phyloP scores from a whole-genome alignment of 2,113 vertebrate species.

The Dasyurus viverrinus region DNA sequence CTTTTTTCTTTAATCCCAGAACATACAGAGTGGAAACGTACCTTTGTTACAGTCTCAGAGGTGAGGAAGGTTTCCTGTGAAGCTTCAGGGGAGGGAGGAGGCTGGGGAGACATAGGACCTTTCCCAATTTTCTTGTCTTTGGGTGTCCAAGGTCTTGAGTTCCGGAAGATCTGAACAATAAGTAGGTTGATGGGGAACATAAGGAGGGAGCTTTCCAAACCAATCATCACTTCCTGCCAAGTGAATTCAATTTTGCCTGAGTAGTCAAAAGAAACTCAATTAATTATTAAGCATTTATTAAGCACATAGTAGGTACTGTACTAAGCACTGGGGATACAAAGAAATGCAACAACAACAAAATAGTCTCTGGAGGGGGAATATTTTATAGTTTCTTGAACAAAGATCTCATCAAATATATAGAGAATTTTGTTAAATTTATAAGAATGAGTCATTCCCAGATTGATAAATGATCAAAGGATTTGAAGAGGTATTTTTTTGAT shows the following conservation, averaged over 20 bases:
- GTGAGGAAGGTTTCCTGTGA: conserved; percentile 84
- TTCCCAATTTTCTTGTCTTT: conserved; percentile 81
- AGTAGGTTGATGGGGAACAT: conserved; percentile 98
- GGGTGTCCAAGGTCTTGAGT: conserved; percentile 80
- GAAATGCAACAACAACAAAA: neutral
- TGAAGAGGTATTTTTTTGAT: too few relatives aligned
- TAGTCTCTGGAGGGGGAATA: too few relatives aligned
- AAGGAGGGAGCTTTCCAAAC: conserved; percentile 95
- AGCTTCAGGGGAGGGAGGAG: conserved; percentile 69
- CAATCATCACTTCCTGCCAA: conserved; percentile 97
- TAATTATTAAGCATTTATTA: neutral
- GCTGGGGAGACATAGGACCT: conserved; percentile 80
- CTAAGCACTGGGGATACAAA: neutral
- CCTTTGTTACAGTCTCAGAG: conserved; percentile 91
- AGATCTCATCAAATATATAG: too few relatives aligned
- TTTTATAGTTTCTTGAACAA: too few relatives aligned
- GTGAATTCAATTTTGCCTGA: conserved; percentile 95
- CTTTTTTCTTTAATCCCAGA: neutral
- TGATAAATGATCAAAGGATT: too few relatives aligned
- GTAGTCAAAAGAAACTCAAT: conserved; percentile 21
- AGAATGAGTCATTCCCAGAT: too few relatives aligned
- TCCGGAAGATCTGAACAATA: conserved; percentile 97
- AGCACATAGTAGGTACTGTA: neutral
- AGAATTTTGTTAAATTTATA: too few relatives aligned
- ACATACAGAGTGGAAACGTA: conserved; percentile 60